Percentiles rank a stretch among this genome's conserved stretches.
phyloP scores from a whole-genome alignment of 1,140 invertebrate genomes.

The Bathynomus jamesi region DNA sequence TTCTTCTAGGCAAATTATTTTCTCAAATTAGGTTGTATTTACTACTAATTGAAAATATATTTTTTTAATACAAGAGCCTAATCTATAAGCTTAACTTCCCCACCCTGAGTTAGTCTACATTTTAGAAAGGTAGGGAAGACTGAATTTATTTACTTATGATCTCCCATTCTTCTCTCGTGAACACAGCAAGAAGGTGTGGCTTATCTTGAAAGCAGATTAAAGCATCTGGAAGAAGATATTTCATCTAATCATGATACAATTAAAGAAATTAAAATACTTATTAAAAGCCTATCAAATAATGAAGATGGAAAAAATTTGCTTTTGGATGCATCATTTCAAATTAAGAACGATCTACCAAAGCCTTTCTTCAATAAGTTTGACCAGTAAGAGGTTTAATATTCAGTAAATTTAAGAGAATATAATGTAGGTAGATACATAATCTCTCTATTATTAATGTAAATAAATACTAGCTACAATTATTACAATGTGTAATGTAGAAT shows the following conservation, averaged over 20 bases:
- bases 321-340: not conserved
- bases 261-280: not conserved
- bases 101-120: no score
- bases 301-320: not conserved
- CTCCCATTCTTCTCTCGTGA: not conserved
- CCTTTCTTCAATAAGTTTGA: not conserved
- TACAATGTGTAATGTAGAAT: no score
- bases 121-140: not conserved
- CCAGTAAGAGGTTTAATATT: not conserved
- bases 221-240: not conserved
- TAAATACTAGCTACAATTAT: no score
- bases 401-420: no score
- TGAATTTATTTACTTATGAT: not conserved
- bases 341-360: not conserved
- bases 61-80: no score
- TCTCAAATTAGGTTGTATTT: not conserved
- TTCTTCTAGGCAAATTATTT: not conserved
- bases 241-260: not conserved
- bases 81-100: no score
- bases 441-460: no score
- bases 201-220: not conserved
- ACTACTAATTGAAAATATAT: not conserved
- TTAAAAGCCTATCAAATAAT: not conserved
- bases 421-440: no score
- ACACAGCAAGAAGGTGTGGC: not conserved